phyloP scores from a whole-genome alignment of 2,888 invertebrate genomes.

The Bruchidius siliquastri region DNA sequence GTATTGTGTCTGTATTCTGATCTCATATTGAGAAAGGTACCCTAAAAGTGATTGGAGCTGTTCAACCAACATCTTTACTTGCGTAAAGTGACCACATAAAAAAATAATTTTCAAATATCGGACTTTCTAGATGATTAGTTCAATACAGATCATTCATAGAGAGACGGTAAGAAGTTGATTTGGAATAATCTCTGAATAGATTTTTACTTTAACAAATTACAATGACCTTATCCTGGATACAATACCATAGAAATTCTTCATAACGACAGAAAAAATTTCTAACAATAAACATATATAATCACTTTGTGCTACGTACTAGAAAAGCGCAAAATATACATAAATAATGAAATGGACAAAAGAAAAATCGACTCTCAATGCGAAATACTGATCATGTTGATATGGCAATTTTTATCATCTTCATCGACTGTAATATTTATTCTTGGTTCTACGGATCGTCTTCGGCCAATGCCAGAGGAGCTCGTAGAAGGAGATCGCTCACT shows the following conservation, averaged over 20 bases:
- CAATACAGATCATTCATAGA: too few relatives aligned
- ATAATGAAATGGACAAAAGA: conserved; percentile 12
- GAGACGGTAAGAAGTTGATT: too few relatives aligned
- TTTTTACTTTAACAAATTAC: too few relatives aligned
- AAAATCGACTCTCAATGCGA: conserved; percentile 22
- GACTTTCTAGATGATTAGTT: too few relatives aligned
- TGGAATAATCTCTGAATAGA: too few relatives aligned
- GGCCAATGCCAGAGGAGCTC: conserved; percentile 44
- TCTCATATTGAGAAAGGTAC: too few relatives aligned
- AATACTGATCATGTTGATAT: conserved; percentile 36
- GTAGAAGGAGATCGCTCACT: conserved; percentile 40
- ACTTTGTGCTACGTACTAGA: neutral
- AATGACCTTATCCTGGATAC: neutral
- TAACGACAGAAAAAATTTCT: neutral
- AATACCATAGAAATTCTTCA: neutral
- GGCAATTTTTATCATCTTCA: conserved; percentile 26
- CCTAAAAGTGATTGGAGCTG: too few relatives aligned
- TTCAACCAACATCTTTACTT: too few relatives aligned
- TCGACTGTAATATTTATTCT: conserved; percentile 6
- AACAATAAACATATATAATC: neutral
- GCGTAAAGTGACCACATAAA: too few relatives aligned
- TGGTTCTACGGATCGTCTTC: conserved; percentile 36
- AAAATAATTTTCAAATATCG: too few relatives aligned
- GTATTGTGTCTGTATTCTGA: too few relatives aligned
- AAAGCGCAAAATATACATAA: conserved; percentile 1